Percentiles rank a stretch among this genome's conserved stretches.
phyloP scores from a whole-genome alignment of 37 sponge, comb jelly and placozoan genomes.

The Hormiphora californensis region DNA sequence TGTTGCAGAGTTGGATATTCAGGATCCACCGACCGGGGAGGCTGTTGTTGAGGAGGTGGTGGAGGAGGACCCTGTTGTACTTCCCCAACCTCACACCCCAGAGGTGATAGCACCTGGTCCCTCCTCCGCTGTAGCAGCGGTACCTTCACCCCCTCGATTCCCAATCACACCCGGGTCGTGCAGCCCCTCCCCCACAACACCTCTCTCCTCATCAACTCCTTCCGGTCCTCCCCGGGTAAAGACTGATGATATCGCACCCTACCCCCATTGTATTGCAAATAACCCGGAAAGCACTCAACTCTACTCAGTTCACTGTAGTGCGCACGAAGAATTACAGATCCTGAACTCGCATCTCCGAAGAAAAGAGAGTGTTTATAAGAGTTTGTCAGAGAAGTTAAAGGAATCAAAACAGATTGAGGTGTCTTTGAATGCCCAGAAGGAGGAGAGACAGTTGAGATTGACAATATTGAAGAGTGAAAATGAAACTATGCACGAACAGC shows the following conservation, averaged over 20 bases:
- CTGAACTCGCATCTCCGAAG: neutral
- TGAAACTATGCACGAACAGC: neutral
- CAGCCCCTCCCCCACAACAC: slow-evolving; percentile 25
- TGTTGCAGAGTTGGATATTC: neutral
- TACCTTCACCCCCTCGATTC: slow-evolving; percentile 12
- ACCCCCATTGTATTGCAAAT: neutral
- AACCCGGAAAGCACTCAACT: neutral
- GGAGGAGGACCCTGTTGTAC: no score
- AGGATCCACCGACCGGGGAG: neutral
- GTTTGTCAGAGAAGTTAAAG: neutral
- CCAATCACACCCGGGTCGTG: slow-evolving; percentile 11
- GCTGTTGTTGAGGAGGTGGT: no score
- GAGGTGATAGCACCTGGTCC: slow-evolving; percentile 40
- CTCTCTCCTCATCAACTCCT: neutral
- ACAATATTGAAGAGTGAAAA: slow-evolving; percentile 10
- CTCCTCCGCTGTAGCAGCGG: neutral
- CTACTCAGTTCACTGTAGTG: neutral
- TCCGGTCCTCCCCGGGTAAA: neutral
- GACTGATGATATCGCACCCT: neutral
- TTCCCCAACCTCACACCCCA: neutral
- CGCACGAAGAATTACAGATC: neutral
- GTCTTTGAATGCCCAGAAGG: neutral
- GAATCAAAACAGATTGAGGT: neutral
- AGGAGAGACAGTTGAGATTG: neutral
- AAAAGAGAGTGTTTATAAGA: neutral